Conservation (phyloP, 2,113 vertebrate species). For the Vulpes vulpes region DNA sequence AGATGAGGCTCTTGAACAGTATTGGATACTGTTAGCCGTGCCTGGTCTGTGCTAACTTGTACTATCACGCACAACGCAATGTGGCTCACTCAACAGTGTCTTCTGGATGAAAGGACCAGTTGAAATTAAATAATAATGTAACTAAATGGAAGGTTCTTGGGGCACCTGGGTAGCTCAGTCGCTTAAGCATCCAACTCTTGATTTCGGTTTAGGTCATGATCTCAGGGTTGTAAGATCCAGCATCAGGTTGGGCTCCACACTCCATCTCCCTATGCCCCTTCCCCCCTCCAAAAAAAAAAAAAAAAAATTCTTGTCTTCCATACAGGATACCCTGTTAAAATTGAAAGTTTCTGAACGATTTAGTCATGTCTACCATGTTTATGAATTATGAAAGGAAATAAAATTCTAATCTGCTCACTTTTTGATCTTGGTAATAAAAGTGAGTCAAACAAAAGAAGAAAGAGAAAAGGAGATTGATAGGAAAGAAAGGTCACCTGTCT, state of each 20-base stretch:
- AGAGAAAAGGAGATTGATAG: neutral
- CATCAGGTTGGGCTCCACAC: rapidly evolving
- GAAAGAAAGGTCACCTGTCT: neutral
- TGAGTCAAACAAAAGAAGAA: neutral
- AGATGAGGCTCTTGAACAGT: neutral
- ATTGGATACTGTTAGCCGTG: neutral
- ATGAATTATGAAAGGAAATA: neutral
- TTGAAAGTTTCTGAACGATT: neutral
- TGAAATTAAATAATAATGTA: neutral
- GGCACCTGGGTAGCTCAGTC: neutral
- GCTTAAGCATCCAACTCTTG: neutral
- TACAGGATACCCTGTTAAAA: neutral
- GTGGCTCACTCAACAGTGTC: neutral
- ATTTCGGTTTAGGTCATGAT: neutral
- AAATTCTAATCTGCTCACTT: neutral
- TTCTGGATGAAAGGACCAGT: neutral
- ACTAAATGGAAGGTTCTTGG: neutral
- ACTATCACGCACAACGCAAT: neutral
- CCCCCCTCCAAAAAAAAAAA: neutral
- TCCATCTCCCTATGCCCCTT: neutral
- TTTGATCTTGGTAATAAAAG: constrained; percentile 26
- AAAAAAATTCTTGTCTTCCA: neutral
- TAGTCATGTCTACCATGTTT: neutral
- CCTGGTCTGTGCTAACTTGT: neutral
- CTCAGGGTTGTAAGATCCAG: neutral